Evolutionary conservation across 2,113 vertebrate species (phyloP).

Genomic region (Arizona elegans): DNA sequence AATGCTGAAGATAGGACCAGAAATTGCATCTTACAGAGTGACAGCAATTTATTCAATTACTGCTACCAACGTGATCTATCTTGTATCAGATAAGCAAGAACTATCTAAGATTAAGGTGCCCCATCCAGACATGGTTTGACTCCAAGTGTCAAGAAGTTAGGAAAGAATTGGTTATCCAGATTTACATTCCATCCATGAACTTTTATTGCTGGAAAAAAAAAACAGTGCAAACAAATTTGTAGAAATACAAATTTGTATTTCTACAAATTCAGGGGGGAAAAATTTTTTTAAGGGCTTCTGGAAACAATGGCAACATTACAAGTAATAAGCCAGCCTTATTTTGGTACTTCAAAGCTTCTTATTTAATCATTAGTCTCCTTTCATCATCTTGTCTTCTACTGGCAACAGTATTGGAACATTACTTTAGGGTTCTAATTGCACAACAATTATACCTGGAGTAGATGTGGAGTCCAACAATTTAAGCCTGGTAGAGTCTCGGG

Average conservation of each 20-base stretch:
- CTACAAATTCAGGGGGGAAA: background rate
- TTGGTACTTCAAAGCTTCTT: background rate
- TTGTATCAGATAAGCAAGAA: background rate
- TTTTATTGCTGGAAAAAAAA: background rate
- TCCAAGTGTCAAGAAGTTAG: background rate
- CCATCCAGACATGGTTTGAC: background rate
- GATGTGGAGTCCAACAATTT: background rate
- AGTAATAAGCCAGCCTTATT: background rate
- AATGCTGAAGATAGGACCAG: background rate
- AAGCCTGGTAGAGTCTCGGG: background rate
- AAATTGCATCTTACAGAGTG: background rate
- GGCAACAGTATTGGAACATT: background rate
- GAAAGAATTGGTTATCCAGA: background rate
- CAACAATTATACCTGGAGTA: background rate
- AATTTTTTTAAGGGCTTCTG: background rate
- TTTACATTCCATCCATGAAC: background rate
- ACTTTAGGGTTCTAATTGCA: background rate
- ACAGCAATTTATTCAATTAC: background rate
- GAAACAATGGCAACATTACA: background rate
- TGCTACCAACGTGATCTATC: background rate
- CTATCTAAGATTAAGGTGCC: background rate
- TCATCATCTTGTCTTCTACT: background rate
- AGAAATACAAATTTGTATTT: too few relatives aligned
- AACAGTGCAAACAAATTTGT: background rate
- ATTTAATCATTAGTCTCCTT: background rate